Percentiles rank a stretch among this genome's conserved stretches.
Evolutionary conservation across 2,888 invertebrate genomes (phyloP).

Genomic region (Myathropa florea): DNA sequence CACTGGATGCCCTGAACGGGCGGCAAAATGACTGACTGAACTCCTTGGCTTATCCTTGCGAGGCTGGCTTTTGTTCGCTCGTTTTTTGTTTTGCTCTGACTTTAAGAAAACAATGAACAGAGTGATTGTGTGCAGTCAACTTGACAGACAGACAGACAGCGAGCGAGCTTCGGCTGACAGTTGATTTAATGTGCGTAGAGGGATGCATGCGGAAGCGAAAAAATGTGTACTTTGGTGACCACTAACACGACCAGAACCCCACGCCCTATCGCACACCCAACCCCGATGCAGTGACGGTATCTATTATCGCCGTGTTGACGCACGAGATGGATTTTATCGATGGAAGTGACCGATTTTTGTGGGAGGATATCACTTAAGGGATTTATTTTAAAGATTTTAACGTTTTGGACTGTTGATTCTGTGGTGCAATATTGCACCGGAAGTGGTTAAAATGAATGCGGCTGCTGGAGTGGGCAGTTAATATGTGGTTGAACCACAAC

Average conservation of each 20-base stretch:
- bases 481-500: not conserved
- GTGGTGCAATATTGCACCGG: not conserved
- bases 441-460: not conserved
- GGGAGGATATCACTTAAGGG: slow-evolving; percentile 41
- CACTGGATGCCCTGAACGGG: slow-evolving; percentile 30
- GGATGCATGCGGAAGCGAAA: slow-evolving; percentile 11
- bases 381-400: slow-evolving; percentile 6
- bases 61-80: slow-evolving; percentile 34
- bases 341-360: slow-evolving; percentile 17
- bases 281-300: not conserved
- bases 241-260: slow-evolving; percentile 48
- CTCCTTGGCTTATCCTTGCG: slow-evolving; percentile 33
- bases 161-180: slow-evolving; percentile 55
- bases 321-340: slow-evolving; percentile 23
- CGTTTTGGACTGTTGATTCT: not conserved
- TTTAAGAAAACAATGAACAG: slow-evolving; percentile 79
- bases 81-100: slow-evolving; percentile 64
- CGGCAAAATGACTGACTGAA: slow-evolving; percentile 36
- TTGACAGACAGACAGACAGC: slow-evolving; percentile 55
- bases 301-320: slow-evolving; percentile 24
- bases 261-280: slow-evolving; percentile 14
- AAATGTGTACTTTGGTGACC: slow-evolving; percentile 58
- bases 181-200: slow-evolving; percentile 64
- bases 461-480: not conserved
- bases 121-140: slow-evolving; percentile 76